Conservation (phyloP, 2,888 invertebrate genomes). For the Muschampia plurimacula region DNA sequence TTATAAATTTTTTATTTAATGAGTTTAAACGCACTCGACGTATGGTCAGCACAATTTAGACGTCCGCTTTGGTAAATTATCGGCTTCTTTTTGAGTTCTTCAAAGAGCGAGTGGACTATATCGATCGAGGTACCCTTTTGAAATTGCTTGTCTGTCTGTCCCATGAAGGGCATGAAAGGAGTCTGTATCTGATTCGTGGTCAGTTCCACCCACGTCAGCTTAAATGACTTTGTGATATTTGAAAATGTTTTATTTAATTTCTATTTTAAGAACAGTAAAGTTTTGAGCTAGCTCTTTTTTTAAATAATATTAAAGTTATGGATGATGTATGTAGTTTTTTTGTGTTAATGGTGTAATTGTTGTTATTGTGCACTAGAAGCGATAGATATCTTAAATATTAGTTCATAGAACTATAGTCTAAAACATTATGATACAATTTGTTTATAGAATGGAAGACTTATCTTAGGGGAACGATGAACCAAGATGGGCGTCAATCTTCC, state of each 20-base stretch:
- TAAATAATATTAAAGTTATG: no score
- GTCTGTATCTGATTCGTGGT: conserved; percentile 5
- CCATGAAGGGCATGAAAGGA: conserved; percentile 1
- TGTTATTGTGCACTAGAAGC: no score
- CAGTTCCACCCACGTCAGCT: neutral
- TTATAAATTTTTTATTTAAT: conserved; percentile 24
- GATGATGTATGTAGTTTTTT: no score
- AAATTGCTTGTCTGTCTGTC: conserved; percentile 9
- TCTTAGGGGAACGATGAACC: neutral
- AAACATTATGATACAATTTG: no score
- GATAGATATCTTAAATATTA: no score
- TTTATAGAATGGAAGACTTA: neutral
- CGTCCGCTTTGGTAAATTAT: conserved; percentile 23
- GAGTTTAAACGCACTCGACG: conserved; percentile 11
- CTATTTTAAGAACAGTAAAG: neutral
- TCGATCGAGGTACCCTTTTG: conserved; percentile 9
- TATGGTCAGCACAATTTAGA: conserved; percentile 13
- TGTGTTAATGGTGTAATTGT: no score
- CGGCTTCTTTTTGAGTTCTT: conserved; percentile 17
- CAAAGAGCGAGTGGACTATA: conserved; percentile 22
- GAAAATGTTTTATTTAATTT: neutral
- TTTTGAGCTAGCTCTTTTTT: no score
- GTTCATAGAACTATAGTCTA: no score
- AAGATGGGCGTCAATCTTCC: neutral
- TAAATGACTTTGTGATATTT: neutral